Percentiles rank a stretch among this genome's conserved stretches.
These are phyloP conservation scores for Chaetops frenatus DNA, from an alignment of 2,113 vertebrate species.

Conservation along the genomic window DNA sequence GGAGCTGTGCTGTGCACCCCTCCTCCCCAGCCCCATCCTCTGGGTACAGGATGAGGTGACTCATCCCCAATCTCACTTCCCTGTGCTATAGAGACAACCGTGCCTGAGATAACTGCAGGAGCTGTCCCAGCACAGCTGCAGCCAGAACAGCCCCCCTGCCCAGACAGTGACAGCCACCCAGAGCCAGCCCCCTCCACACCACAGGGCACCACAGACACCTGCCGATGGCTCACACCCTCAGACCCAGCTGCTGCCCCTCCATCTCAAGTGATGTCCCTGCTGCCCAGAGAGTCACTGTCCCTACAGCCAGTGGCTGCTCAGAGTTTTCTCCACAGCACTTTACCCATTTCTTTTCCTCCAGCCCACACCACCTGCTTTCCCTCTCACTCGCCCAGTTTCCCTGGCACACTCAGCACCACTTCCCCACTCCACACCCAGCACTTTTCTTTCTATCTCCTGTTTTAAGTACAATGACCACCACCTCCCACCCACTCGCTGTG, in stretches of 20 bases:
- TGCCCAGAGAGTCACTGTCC: neutral
- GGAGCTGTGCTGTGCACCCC: neutral
- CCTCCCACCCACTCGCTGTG: rapidly evolving
- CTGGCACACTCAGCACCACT: neutral
- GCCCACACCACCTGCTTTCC: neutral
- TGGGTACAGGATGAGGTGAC: rapidly evolving
- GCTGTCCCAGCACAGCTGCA: rapidly evolving
- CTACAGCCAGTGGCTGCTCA: neutral
- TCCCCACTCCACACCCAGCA: neutral
- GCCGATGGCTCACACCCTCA: neutral
- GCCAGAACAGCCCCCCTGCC: neutral
- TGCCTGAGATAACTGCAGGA: neutral
- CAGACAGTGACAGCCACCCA: rapidly evolving
- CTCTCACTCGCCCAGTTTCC: neutral
- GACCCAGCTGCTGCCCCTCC: neutral
- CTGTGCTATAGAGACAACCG: rapidly evolving
- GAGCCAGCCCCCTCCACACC: rapidly evolving
- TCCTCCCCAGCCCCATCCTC: no score
- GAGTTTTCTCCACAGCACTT: neutral
- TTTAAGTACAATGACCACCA: neutral
- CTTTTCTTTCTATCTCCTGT: neutral
- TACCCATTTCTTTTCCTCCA: neutral
- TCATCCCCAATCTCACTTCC: neutral
- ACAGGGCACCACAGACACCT: neutral
- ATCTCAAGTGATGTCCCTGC: rapidly evolving